Percentiles rank a stretch among this genome's conserved stretches.
These are phyloP conservation scores for Hypolimnas misippus DNA, from an alignment of 2,888 invertebrate genomes.

Conservation along the genomic window DNA sequence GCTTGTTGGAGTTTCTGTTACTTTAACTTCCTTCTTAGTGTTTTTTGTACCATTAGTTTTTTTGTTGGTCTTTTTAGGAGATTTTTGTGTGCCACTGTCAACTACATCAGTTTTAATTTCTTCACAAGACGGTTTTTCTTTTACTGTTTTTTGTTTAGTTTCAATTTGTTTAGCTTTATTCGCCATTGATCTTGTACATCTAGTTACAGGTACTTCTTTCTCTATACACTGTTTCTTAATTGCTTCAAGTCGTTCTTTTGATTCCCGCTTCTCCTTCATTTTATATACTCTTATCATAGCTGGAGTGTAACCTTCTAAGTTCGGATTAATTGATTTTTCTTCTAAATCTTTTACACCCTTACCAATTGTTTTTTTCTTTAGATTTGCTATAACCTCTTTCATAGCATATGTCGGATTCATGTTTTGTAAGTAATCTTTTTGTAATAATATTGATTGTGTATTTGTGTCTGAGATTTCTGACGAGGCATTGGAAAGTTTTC, in stretches of 20 bases:
- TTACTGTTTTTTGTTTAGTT: background rate
- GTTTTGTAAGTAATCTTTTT: conserved; percentile 75
- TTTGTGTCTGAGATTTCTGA: conserved; percentile 66
- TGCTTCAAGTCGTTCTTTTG: conserved; percentile 64
- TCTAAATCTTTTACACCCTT: conserved; percentile 60
- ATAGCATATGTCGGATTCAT: conserved; percentile 89
- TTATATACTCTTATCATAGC: conserved; percentile 82
- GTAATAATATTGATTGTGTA: conserved; percentile 65
- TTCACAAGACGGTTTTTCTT: conserved; percentile 14
- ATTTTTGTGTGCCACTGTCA: conserved; percentile 21
- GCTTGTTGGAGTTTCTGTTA: conserved; percentile 46
- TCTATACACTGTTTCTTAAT: conserved; percentile 53
- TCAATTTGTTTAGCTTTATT: conserved; percentile 41
- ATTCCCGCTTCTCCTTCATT: conserved; percentile 75
- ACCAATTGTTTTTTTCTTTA: conserved; percentile 80
- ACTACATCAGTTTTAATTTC: conserved; percentile 17
- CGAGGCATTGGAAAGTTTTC: conserved; percentile 72
- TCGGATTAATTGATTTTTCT: conserved; percentile 48
- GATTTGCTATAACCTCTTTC: conserved; percentile 86
- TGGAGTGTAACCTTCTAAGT: conserved; percentile 78
- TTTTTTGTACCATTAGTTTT: conserved; percentile 48
- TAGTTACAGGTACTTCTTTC: conserved; percentile 47
- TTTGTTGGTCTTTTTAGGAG: conserved; percentile 43
- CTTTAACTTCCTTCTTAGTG: conserved; percentile 52
- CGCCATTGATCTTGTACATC: conserved; percentile 61